These are phyloP conservation scores for Lutraria lutraria DNA, from an alignment of 2,888 invertebrate species.

Conservation along the genomic window DNA sequence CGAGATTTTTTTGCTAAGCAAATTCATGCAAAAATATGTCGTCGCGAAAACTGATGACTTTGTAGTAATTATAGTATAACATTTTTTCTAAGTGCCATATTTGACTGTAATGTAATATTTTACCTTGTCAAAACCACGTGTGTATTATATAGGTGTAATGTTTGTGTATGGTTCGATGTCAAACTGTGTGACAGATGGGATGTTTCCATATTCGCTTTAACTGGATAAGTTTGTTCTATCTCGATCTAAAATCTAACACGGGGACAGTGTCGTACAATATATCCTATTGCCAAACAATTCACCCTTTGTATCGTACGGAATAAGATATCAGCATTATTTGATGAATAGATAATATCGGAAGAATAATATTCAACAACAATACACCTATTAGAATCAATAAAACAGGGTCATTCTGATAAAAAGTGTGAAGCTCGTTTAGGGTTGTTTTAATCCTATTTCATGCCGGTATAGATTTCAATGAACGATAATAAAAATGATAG, in stretches of 20 bases:
- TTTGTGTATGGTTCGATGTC: conserved; percentile 57
- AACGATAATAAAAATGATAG: background rate
- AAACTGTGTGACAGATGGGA: conserved; percentile 54
- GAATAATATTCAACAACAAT: background rate
- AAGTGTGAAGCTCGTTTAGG: background rate
- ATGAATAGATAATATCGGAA: background rate
- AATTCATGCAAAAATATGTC: background rate
- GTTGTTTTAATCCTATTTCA: background rate
- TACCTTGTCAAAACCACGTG: conserved; percentile 68
- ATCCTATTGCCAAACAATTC: background rate
- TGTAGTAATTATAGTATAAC: conserved; percentile 13
- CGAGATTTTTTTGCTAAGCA: background rate
- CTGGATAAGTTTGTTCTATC: conserved; percentile 36
- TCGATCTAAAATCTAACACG: conserved; percentile 36
- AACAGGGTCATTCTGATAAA: background rate
- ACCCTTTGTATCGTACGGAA: background rate
- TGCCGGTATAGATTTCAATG: too few species aligned
- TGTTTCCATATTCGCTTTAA: conserved; percentile 27
- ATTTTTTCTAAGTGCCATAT: conserved; percentile 26
- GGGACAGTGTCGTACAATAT: background rate
- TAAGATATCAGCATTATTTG: conserved; percentile 20
- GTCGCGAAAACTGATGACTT: conserved; percentile 14
- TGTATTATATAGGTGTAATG: conserved; percentile 68
- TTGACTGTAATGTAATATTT: conserved; percentile 55
- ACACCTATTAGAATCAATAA: conserved; percentile 11